These are phyloP conservation scores for Synchiropus splendidus DNA, from an alignment of 2,113 vertebrate genomes.

Conservation along the genomic window DNA sequence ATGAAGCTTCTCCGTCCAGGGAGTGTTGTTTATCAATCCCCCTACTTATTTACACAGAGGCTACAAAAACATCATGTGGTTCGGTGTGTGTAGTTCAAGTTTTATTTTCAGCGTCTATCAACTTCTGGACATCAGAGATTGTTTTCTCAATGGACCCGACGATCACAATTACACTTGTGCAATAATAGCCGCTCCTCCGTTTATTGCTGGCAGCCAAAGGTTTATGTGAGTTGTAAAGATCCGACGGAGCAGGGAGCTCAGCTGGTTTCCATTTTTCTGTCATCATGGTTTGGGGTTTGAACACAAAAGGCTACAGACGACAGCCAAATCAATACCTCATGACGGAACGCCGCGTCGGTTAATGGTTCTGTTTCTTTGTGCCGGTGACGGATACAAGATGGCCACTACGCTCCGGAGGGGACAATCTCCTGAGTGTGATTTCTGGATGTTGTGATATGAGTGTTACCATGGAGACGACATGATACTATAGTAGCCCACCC, in stretches of 20 bases:
- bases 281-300: conserved; percentile 33
- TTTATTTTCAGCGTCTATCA: conserved; percentile 11
- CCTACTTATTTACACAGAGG: too few relatives aligned
- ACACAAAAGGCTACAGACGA: conserved; percentile 15
- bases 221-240: conserved; percentile 32
- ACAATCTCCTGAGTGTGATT: background rate
- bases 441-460: conserved; percentile 12
- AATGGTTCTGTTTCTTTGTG: conserved; percentile 26
- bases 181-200: conserved; percentile 10
- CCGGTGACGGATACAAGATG: conserved; percentile 13
- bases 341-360: conserved; percentile 32
- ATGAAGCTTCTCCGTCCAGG: conserved; percentile 4
- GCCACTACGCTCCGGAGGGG: conserved; percentile 5
- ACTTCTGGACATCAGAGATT: conserved; percentile 1
- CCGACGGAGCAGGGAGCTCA: conserved; percentile 33
- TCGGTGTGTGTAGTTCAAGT: conserved; percentile 6
- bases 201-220: conserved; percentile 19
- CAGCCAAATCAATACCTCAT: conserved; percentile 39
- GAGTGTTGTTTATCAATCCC: too few relatives aligned
- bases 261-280: conserved; percentile 57
- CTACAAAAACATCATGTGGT: too few relatives aligned
- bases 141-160: conserved; percentile 10
- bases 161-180: conserved; percentile 8
- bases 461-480: conserved; percentile 11
- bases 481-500: background rate